Conservation (phyloP, 2,888 invertebrate genomes). For the Amblyteles armatorius region DNA sequence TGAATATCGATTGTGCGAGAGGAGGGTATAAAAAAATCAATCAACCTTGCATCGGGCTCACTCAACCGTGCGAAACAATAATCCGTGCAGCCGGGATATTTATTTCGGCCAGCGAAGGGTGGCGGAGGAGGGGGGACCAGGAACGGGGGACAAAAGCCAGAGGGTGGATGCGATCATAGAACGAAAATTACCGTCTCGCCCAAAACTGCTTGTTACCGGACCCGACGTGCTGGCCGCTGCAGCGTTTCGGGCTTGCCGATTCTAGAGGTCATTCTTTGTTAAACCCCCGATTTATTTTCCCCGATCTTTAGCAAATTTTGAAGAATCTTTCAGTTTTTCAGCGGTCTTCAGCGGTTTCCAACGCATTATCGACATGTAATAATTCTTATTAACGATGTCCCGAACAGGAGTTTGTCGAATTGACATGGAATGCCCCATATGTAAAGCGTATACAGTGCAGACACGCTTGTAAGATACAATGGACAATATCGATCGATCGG, state of each 20-base stretch:
- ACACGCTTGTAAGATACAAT: constrained; percentile 10
- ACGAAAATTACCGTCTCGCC: constrained; percentile 67
- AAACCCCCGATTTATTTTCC: neutral
- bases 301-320: neutral
- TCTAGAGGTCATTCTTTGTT: neutral
- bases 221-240: constrained; percentile 17
- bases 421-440: neutral
- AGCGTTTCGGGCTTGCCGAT: neutral
- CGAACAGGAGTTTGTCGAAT: neutral
- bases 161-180: constrained; percentile 52
- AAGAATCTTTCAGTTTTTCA: neutral
- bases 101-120: constrained; percentile 43
- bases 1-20: constrained; percentile 20
- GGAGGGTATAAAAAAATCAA: constrained; percentile 48
- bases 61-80: constrained; percentile 60
- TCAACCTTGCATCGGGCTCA: constrained; percentile 42
- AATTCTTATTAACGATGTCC: neutral
- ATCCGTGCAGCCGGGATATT: constrained; percentile 62
- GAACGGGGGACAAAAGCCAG: constrained; percentile 17
- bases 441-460: neutral
- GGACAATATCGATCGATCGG: constrained; percentile 48
- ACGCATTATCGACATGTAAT: neutral
- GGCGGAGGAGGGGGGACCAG: neutral
- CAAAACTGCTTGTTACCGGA: constrained; percentile 47
- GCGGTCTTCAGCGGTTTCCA: no score